A percentile compares a stretch with the other conserved stretches of the same genome.
phyloP scores from a whole-genome alignment of 2,888 invertebrate genomes.

The Drepana falcataria region DNA sequence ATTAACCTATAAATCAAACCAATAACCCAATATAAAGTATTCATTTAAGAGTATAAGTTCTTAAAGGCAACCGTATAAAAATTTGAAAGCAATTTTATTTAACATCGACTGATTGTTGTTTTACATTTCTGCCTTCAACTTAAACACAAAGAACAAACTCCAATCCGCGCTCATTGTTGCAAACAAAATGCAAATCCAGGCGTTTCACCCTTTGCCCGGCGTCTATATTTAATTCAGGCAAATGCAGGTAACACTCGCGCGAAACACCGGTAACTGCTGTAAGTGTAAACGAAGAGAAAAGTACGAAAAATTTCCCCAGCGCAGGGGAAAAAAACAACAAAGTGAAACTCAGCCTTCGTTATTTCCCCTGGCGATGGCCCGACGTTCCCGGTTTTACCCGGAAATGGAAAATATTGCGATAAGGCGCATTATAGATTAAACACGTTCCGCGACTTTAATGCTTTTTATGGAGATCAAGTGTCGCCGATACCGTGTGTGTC shows the following conservation, averaged over 20 bases:
- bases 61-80: no score
- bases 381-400: slow-evolving; percentile 62
- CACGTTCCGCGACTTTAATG: slow-evolving; percentile 64
- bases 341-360: slow-evolving; percentile 76
- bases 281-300: slow-evolving; percentile 76
- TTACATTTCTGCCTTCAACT: slow-evolving; percentile 29
- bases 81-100: no score
- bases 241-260: slow-evolving; percentile 69
- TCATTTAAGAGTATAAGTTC: no score
- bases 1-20: no score
- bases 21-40: no score
- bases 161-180: slow-evolving; percentile 61
- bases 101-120: neutral
- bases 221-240: slow-evolving; percentile 70
- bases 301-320: slow-evolving; percentile 61
- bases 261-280: slow-evolving; percentile 69
- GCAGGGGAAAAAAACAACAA: slow-evolving; percentile 59
- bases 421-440: slow-evolving; percentile 78
- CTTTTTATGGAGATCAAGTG: slow-evolving; percentile 58
- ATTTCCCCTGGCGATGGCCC: slow-evolving; percentile 75
- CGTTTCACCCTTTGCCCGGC: slow-evolving; percentile 67
- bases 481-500: slow-evolving; percentile 47
- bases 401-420: slow-evolving; percentile 80
- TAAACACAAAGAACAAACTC: slow-evolving; percentile 43
- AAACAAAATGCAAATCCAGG: slow-evolving; percentile 73